Percentiles rank a stretch among this genome's conserved stretches.
Conservation (phyloP, 2,797 vertebrate species). For the Cyclopterus lumpus region DNA sequence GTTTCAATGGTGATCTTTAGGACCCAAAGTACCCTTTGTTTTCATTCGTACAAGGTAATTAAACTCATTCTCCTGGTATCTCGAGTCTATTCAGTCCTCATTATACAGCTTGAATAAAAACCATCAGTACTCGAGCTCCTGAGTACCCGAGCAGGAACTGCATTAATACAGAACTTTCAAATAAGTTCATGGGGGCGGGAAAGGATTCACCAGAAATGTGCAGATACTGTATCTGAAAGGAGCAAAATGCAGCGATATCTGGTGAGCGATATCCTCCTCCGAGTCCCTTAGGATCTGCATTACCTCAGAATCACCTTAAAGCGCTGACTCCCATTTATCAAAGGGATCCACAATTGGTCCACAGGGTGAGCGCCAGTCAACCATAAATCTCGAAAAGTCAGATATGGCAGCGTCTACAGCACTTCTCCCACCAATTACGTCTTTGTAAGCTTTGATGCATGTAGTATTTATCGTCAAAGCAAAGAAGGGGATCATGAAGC, state of each 20-base stretch:
- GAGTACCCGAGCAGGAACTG: conserved; percentile 18
- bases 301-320: conserved; percentile 57
- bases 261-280: not conserved
- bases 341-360: conserved; percentile 60
- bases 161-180: conserved; percentile 23
- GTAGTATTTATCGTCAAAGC: conserved; percentile 40
- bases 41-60: conserved; percentile 56
- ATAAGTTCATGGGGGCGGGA: conserved; percentile 16
- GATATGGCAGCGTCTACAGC: conserved; percentile 37
- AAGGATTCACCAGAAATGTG: not conserved
- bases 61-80: conserved; percentile 48
- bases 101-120: conserved; percentile 54
- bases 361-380: conserved; percentile 59
- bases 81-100: conserved; percentile 43
- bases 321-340: conserved; percentile 63
- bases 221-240: conserved; percentile 8
- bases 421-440: conserved; percentile 60
- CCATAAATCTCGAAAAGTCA: conserved; percentile 68
- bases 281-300: conserved; percentile 39
- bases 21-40: conserved; percentile 45
- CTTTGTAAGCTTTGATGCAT: conserved; percentile 39
- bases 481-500: conserved; percentile 36
- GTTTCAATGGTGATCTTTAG: conserved; percentile 33
- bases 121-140: conserved; percentile 17
- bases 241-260: conserved; percentile 27